Conservation (phyloP, 2,888 invertebrate species). For the Kuschelorhynchus macadamiae region DNA sequence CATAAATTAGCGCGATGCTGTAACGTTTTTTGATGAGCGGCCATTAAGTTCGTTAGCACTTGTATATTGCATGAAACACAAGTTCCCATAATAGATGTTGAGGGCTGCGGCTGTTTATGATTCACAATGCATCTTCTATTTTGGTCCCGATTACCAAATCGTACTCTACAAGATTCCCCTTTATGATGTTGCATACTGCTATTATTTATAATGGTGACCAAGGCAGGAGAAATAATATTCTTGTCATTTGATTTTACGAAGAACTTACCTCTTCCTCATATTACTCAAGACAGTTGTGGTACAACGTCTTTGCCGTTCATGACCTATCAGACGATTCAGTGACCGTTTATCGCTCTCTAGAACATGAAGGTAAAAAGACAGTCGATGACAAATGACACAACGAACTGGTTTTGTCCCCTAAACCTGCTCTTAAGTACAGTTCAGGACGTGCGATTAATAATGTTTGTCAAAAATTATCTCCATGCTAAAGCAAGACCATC, state of each 20-base stretch:
- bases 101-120: too few relatives aligned
- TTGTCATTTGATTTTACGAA: slow-evolving; percentile 35
- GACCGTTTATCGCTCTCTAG: slow-evolving; percentile 13
- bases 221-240: slow-evolving; percentile 16
- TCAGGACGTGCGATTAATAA: not conserved
- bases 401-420: too few relatives aligned
- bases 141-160: too few relatives aligned
- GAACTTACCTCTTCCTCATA: slow-evolving; percentile 32
- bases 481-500: not conserved
- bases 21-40: too few relatives aligned
- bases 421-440: too few relatives aligned
- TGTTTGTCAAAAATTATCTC: not conserved
- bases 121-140: too few relatives aligned
- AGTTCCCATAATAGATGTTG: too few relatives aligned
- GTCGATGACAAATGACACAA: slow-evolving; percentile 19
- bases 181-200: too few relatives aligned
- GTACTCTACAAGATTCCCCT: too few relatives aligned
- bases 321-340: slow-evolving; percentile 22
- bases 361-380: slow-evolving; percentile 17
- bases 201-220: slow-evolving; percentile 16
- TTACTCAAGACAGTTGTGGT: slow-evolving; percentile 35
- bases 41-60: too few relatives aligned
- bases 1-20: too few relatives aligned
- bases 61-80: too few relatives aligned
- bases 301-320: slow-evolving; percentile 24